These are phyloP conservation scores for Tigriopus californicus DNA, from an alignment of 2,888 invertebrate genomes.

Conservation along the genomic window DNA sequence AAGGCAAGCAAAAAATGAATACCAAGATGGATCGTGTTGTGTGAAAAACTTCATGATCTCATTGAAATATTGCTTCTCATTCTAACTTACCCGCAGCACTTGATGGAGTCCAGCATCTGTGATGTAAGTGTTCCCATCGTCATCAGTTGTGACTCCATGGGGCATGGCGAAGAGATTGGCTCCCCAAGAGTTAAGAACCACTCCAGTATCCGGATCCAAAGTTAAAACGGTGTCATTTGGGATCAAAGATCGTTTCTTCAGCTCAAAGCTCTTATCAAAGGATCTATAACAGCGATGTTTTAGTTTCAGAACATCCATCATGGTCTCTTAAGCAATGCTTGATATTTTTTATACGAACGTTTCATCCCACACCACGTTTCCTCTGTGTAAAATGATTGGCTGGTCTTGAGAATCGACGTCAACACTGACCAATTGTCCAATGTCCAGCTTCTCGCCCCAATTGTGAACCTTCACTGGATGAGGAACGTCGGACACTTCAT, in stretches of 20 bases:
- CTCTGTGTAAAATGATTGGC: constrained; percentile 69
- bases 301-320: neutral
- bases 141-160: constrained; percentile 62
- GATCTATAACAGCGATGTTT: constrained; percentile 34
- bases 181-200: constrained; percentile 62
- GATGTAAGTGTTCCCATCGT: constrained; percentile 53
- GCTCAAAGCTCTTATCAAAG: neutral
- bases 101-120: constrained; percentile 77
- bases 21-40: too few species aligned
- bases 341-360: neutral
- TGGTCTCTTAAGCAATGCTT: constrained; percentile 2
- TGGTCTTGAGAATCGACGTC: constrained; percentile 56
- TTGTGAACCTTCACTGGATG: neutral
- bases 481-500: neutral
- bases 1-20: too few species aligned
- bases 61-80: neutral
- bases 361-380: constrained; percentile 49
- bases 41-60: too few species aligned
- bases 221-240: constrained; percentile 61
- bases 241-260: constrained; percentile 31
- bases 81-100: constrained; percentile 38
- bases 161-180: constrained; percentile 52
- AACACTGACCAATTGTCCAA: constrained; percentile 72
- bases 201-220: constrained; percentile 52
- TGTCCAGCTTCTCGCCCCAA: constrained; percentile 19